Evolutionary conservation across 2,113 vertebrate species (phyloP), one percentile per base, ranked within the genome.

Genomic region (Rhinoptilus africanus): DNA sequence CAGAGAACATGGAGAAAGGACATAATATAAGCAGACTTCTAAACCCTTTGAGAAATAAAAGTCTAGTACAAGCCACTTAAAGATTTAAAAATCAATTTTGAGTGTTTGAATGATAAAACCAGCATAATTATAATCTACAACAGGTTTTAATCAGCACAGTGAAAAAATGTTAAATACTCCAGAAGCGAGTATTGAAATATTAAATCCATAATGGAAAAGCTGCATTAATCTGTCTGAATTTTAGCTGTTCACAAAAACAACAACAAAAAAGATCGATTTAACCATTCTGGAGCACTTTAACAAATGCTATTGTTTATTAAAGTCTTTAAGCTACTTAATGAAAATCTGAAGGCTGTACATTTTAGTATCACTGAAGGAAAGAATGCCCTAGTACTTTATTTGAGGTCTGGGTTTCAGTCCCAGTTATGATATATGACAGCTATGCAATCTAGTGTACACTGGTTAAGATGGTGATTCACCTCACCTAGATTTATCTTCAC

Each of bases 101-200:
- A 97, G 85, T 71, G 59, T 93, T 81, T 91, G 72, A 97, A 78
- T 94, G 80, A 96, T 96, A 93, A 95, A 94, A 51, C n/a, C 75
- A 81, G 74, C 35, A 85, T 92, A 97, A 97, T 97, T 95, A 96
- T 73, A 5, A 96, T 86, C 85, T 93, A 88, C 60, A 91, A 35
- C 27, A 96, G 69, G 96, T 91, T 98, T 96, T 97, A 97, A 97
- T 97, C 96, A 98, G 71, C 83, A 93, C 76, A 93, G 60, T 62
- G 39, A 95, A 96, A 97, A 96, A 96, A 95, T 84, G 57, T n/a
- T 91, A 96, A 97, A 73, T 48, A 63, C 37, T 87, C 57, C 41
- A 94, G 83, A 94, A 95, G 18, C 6, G 41, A 89, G n/a, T 24
- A 95, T n/a, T 95, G 50, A 97, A 92, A 92, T 92, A 81, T 64